These are phyloP conservation scores for Solenodon paradoxus DNA, from an alignment of 2,113 vertebrate species.

Conservation along the genomic window DNA sequence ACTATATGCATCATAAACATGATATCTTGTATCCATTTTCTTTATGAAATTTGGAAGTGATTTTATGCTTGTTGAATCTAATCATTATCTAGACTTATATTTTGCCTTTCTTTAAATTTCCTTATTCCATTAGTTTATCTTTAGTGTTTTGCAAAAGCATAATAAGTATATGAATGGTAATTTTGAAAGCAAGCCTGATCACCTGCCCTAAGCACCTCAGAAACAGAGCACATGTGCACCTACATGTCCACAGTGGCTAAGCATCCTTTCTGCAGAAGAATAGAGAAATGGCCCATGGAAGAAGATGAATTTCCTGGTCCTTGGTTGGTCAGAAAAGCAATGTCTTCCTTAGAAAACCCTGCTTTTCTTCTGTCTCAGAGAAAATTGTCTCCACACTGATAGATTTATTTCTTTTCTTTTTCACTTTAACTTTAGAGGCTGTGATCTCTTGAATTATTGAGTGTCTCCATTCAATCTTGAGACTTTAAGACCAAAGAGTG, in stretches of 20 bases:
- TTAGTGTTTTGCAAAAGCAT: not conserved
- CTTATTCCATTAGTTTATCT: not conserved
- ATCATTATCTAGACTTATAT: not conserved
- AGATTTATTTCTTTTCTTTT: too few relatives aligned
- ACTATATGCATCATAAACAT: not conserved
- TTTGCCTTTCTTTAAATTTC: not conserved
- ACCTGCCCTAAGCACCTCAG: not conserved
- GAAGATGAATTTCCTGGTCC: not conserved
- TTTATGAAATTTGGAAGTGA: not conserved
- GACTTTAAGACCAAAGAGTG: not conserved
- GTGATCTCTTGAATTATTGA: not conserved
- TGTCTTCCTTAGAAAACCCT: not conserved
- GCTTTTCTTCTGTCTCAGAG: not conserved
- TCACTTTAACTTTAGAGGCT: not conserved
- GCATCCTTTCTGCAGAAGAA: not conserved
- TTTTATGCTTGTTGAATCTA: not conserved
- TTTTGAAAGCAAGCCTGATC: not conserved
- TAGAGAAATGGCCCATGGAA: not conserved
- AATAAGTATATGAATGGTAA: not conserved
- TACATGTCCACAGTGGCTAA: not conserved
- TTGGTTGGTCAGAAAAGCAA: not conserved
- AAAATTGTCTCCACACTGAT: too few relatives aligned
- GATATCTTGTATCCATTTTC: too few relatives aligned
- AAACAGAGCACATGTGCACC: not conserved
- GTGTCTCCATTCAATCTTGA: not conserved